phyloP scores from a whole-genome alignment of 2,113 vertebrate genomes.

The Microcebus griseorufus region DNA sequence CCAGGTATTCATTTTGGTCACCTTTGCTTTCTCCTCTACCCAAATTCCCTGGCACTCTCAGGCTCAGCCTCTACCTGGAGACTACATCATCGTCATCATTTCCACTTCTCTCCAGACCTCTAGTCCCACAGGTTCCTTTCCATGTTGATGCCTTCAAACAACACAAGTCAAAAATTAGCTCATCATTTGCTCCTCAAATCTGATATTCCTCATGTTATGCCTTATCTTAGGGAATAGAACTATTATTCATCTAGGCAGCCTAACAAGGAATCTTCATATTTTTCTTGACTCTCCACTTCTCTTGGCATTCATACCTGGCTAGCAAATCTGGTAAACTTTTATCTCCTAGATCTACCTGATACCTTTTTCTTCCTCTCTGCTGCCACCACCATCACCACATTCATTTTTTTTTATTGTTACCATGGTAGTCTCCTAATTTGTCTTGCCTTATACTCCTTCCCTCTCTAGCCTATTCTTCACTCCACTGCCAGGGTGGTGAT shows the following conservation, averaged over 20 bases:
- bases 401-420: neutral
- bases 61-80: neutral
- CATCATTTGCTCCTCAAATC: neutral
- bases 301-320: neutral
- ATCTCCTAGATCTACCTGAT: neutral
- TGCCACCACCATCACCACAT: no score
- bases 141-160: neutral
- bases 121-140: neutral
- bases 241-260: neutral
- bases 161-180: neutral
- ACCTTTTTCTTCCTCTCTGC: neutral
- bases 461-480: neutral
- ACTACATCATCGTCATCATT: neutral
- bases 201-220: neutral
- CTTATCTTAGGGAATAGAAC: neutral
- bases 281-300: neutral
- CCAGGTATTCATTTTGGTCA: neutral
- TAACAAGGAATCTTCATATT: neutral
- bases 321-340: neutral
- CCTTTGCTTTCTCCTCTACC: neutral
- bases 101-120: neutral
- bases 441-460: neutral
- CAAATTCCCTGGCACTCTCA: neutral
- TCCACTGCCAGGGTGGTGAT: neutral
- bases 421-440: accelerated